Evolutionary conservation across 2,113 vertebrate species (phyloP).

Genomic region (Pantherophis guttatus): DNA sequence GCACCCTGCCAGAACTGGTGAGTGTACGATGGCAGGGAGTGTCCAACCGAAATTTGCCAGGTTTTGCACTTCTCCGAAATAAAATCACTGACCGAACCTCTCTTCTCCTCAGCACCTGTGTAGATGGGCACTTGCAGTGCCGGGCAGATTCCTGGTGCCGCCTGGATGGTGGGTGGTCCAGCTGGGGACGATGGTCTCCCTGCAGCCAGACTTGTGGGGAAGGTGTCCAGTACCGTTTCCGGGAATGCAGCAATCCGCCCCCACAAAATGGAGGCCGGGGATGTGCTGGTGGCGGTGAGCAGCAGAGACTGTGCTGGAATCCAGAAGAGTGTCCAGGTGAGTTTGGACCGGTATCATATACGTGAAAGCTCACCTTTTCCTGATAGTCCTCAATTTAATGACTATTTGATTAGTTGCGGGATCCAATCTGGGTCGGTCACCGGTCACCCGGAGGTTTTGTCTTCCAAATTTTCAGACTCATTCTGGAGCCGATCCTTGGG

Average conservation of each 20-base stretch:
- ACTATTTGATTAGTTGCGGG: background rate
- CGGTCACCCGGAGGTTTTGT: no score
- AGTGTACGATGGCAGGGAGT: background rate
- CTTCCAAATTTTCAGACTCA: rapidly evolving
- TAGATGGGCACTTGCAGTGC: slow-evolving; percentile 74
- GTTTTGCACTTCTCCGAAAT: background rate
- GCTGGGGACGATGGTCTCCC: slow-evolving; percentile 78
- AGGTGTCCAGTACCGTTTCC: slow-evolving; percentile 69
- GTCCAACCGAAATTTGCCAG: background rate
- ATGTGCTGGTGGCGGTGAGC: slow-evolving; percentile 69
- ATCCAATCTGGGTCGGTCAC: background rate
- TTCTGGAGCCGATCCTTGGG: no score
- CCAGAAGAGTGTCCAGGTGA: slow-evolving; percentile 66
- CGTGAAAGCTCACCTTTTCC: background rate
- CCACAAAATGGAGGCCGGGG: slow-evolving; percentile 74
- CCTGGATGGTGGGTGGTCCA: slow-evolving; percentile 75
- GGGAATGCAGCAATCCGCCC: slow-evolving; percentile 74
- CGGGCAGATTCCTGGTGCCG: slow-evolving; percentile 72
- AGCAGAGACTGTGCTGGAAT: slow-evolving; percentile 69
- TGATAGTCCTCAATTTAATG: background rate
- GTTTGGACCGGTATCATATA: background rate
- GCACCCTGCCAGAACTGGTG: slow-evolving; percentile 83
- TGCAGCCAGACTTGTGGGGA: slow-evolving; percentile 77
- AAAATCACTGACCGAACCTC: background rate
- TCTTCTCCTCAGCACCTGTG: slow-evolving; percentile 73